Conservation (phyloP, 2,888 invertebrate genomes). For the Noctua janthe region DNA sequence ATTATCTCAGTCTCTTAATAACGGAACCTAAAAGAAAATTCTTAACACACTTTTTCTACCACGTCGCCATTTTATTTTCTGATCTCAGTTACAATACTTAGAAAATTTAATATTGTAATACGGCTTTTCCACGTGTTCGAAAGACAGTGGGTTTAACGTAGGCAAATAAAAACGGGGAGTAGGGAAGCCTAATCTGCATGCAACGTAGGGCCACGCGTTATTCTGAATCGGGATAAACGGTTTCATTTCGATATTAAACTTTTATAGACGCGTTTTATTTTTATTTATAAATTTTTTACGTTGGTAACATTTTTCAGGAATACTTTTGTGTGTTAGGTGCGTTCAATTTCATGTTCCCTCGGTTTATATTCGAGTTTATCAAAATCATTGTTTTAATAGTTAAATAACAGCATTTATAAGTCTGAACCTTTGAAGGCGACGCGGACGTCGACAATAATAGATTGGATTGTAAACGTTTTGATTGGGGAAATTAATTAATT, state of each 20-base stretch:
- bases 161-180: slow-evolving; percentile 56
- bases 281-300: slow-evolving; percentile 62
- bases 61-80: slow-evolving; percentile 19
- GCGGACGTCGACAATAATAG: background rate
- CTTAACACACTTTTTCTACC: background rate
- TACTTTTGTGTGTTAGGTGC: slow-evolving; percentile 15
- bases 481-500: background rate
- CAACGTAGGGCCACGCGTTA: slow-evolving; percentile 72
- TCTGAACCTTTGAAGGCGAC: background rate
- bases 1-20: background rate
- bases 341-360: background rate
- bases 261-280: slow-evolving; percentile 67
- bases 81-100: slow-evolving; percentile 32
- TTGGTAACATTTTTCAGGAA: slow-evolving; percentile 22
- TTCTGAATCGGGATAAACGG: slow-evolving; percentile 77
- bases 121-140: slow-evolving; percentile 53
- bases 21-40: background rate
- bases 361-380: background rate
- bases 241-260: slow-evolving; percentile 74
- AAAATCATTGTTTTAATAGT: background rate
- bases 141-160: slow-evolving; percentile 49
- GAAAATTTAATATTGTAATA: slow-evolving; percentile 63
- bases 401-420: background rate
- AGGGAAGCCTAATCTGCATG: slow-evolving; percentile 74
- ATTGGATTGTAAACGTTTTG: background rate